Evolutionary conservation across 2,888 invertebrate genomes (phyloP), one percentile per base, ranked within the genome.

Genomic region (Synergus itoensis): DNA sequence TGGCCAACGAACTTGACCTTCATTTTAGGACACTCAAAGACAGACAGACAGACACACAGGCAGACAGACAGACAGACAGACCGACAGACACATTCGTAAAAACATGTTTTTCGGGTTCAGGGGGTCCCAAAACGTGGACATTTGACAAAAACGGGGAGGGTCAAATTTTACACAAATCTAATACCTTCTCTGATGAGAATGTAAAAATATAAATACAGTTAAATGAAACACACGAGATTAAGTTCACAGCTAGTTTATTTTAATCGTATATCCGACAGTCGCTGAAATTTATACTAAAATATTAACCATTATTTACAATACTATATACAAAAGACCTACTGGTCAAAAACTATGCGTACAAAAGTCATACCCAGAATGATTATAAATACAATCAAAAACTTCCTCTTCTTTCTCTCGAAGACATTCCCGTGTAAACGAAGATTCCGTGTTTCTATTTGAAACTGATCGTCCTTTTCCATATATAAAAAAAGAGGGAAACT

Each of bases 231-330:
- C 28, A 28, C 21, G 28, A 28, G 3, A 28, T 28, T 28, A 3
- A 28, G 3, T 28, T 28, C 28, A 28, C 28, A 28, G 3, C 28
- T 28, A 28, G 28, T 28, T 73, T 73, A 73, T 73, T 73, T 53
- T 36, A 73, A 73, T 73, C 45, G 28, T 73, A 73, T 53, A 28
- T 36, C 12, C 73, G 73, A 73, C n/a, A 73, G 53, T 73, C 73
- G 73, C 73, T 73, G 73, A n/a, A 53, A 73, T 53, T 53, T 73
- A 53, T 73, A 53, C 36, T 73, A 73, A 53, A 73, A 53, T 73
- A 53, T 36, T 73, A 73, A 73, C 53, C 73, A 48, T n/a, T 73
- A 73, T 73, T 73, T 73, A 73, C 73, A 73, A 73, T 36, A 36
- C 48, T 73, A 73, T 73, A 36, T 73, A 73, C 73, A 73, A n/a